Base-by-base conservation (phyloP, 2,888 invertebrate genomes). In the Mythimna loreyi region DNA sequence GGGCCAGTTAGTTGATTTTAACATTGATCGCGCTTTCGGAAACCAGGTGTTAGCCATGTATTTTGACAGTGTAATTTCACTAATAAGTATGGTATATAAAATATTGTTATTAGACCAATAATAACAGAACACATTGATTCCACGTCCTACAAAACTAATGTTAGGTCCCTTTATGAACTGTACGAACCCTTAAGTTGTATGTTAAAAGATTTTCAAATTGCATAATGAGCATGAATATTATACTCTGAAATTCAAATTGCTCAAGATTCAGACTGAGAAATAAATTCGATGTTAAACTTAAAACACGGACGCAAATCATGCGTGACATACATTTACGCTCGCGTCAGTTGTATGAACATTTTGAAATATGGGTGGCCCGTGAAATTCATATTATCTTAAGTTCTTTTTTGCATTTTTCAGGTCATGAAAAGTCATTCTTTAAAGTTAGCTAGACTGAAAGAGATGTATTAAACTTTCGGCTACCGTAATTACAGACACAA, bases 231-330 rank as follows among this genome's bases (percentile, higher is more conserved):
- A 33, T 45, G 8, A 50, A 68, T 28, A 53, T 21, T n/a, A n/a
- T n/a, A n/a, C n/a, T 33, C 9, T 45, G 72, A 73, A 71, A 76
- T 70, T 76, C 55, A 11, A 55, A 49, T 66, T 2, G 55, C 19
- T 49, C 28, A 30, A 53, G 40, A 21, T 33, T 40, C 13, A 19
- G 30, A 23, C 21, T 43, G 43, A 33, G 0, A 71, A 55, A 67
- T 43, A 56, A 74, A 66, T 3, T 28, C 36, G 43, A 11, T 11
- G 25, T 52, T 16, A 8, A 62, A 73, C 30, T 45, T 63, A 21
- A 43, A 64, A 70, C 36, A 36, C 21, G 52, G 21, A 23, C 23
- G 30, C 11, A n/a, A 28, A 36, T 45, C 19, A 23, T 6, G 30
- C 4, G n/a, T 9, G 3, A 6, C 8, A 13, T 71, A 49, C 21